Percentiles rank a stretch among this genome's conserved stretches.
phyloP scores from a whole-genome alignment of 2,888 invertebrate genomes.

The Euplagia quadripunctaria region DNA sequence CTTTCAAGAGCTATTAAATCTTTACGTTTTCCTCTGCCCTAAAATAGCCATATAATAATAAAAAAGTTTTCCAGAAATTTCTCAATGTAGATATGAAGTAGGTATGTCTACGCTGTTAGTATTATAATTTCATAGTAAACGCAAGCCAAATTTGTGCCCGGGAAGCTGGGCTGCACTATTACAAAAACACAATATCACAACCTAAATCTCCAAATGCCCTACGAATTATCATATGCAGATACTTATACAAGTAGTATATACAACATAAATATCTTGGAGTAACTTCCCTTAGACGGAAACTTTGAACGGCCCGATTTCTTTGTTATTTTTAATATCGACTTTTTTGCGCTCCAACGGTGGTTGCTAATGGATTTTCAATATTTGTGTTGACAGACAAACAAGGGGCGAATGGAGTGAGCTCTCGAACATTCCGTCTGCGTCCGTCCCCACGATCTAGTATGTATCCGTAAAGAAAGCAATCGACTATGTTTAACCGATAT shows the following conservation, averaged over 20 bases:
- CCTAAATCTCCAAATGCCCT: conserved; percentile 6
- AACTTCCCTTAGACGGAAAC: conserved; percentile 66
- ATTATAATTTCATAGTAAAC: conserved; percentile 36
- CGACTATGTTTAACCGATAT: conserved; percentile 54
- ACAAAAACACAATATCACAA: conserved; percentile 38
- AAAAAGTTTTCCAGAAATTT: conserved; percentile 13
- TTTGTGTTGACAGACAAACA: conserved; percentile 84
- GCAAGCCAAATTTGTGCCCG: conserved; percentile 41
- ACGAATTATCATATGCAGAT: conserved; percentile 28
- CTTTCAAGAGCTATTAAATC: conserved; percentile 21
- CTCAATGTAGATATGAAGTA: neutral
- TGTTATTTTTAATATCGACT: conserved; percentile 83
- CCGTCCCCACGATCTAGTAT: conserved; percentile 52
- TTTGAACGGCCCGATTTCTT: conserved; percentile 74
- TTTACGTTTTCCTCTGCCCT: conserved; percentile 14
- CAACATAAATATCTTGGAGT: conserved; percentile 63
- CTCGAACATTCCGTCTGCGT: conserved; percentile 62
- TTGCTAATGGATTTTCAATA: conserved; percentile 86
- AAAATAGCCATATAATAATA: conserved; percentile 16
- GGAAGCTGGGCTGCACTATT: conserved; percentile 32
- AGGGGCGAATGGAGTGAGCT: conserved; percentile 76
- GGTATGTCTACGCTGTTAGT: conserved; percentile 6
- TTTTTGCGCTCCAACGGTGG: conserved; percentile 76
- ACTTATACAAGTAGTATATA: conserved; percentile 50
- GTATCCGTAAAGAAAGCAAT: conserved; percentile 57